Base-by-base conservation (phyloP, 2,888 invertebrate genomes). In the Steinernema scapterisci region DNA sequence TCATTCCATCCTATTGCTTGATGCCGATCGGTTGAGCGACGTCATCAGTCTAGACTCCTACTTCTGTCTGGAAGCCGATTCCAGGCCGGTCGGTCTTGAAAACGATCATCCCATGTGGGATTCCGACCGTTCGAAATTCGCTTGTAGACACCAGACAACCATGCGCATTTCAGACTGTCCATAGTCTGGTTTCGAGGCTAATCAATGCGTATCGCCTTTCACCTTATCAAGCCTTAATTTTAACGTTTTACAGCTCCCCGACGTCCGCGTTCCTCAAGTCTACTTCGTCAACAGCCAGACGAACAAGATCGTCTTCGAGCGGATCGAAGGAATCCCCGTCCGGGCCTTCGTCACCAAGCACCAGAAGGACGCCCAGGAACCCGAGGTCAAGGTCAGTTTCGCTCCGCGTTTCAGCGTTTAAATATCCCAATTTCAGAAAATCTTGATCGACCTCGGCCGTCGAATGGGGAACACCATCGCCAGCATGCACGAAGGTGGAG, bases 401-500 rank as follows among this genome's bases (percentile, higher is more conserved):
- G 25, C 27, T 13, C 16, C 63, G 27, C 3, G 5, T 31, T 31
- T 13, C 11, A 38, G n/a, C 7, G 1, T 16, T 48, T 5, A n/a
- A n/a, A n/a, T 1, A 16, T 7, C 1, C 13, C 70, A n/a, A 21
- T 75, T 82, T 75, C 51, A 82, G 82, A 63, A 27, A 11, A 73
- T 38, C 19, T 76, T 81, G 21, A n/a, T 48, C 7, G 45, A 71
- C 13, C 78, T 85, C 13, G 85, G 82, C 0, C 23, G 43, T 0
- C 71, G 91, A 80, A 91, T 97, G 76, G 97, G 97, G 0, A 86
- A 87, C 75, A 89, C 91, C 0, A 89, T 97, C 27, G 92, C 92
- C 0, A 92, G 91, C 44, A 70, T 86, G 63, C 86, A 86, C 88
- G 90, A 90, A 16, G 92, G 92, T 84, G 92, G 93, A 85, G 92